phyloP scores from a whole-genome alignment of 2,888 invertebrate species.

The Torymus texanus region DNA sequence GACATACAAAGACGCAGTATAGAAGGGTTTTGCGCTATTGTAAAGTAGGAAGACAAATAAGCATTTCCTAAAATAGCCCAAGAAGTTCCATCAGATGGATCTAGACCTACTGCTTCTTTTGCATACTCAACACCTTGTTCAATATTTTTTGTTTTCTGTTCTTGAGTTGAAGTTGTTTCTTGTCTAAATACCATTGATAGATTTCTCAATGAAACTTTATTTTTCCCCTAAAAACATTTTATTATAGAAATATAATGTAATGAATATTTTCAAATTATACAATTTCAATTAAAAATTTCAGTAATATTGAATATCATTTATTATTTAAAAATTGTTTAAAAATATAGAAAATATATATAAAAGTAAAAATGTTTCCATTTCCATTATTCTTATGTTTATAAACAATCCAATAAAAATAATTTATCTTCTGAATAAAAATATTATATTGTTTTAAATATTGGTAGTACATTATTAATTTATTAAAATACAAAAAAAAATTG shows the following conservation, averaged over 20 bases:
- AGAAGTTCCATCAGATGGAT: constrained; percentile 86
- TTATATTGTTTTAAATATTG: too few species aligned
- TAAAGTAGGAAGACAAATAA: constrained; percentile 87
- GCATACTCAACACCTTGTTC: constrained; percentile 86
- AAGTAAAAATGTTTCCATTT: too few species aligned
- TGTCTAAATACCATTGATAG: constrained; percentile 89
- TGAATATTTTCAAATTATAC: not conserved
- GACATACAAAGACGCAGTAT: constrained; percentile 84
- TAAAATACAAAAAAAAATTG: constrained; percentile 27
- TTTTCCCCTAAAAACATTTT: constrained; percentile 78
- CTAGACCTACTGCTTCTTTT: constrained; percentile 87
- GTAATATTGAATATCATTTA: too few species aligned
- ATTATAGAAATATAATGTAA: not conserved
- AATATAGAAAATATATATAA: too few species aligned
- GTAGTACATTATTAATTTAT: not conserved
- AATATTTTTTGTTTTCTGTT: constrained; percentile 79
- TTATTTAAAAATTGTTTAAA: too few species aligned
- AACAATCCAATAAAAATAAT: too few species aligned
- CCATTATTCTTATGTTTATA: too few species aligned
- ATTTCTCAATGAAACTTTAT: constrained; percentile 86
- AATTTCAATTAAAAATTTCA: too few species aligned
- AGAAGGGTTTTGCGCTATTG: constrained; percentile 83
- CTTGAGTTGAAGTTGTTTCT: constrained; percentile 76
- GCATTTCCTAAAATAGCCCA: constrained; percentile 92
- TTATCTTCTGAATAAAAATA: too few species aligned